phyloP scores from a whole-genome alignment of 1,140 invertebrate genomes.

The Pararge aegeria region DNA sequence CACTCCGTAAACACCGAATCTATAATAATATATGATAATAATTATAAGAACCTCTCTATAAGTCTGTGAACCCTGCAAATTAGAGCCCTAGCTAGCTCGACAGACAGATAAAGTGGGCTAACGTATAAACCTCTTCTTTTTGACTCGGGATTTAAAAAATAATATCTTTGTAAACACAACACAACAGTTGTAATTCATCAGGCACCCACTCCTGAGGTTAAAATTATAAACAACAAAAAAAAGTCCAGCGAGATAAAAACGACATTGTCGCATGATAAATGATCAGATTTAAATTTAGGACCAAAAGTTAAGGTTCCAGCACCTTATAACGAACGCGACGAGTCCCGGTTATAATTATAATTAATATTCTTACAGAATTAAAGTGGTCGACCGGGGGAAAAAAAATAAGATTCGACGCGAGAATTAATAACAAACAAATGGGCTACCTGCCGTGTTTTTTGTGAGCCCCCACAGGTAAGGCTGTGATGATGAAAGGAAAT shows the following conservation, averaged over 20 bases:
- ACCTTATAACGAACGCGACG: slow-evolving; percentile 66
- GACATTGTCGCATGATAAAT: slow-evolving; percentile 77
- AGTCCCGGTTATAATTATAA: slow-evolving; percentile 77
- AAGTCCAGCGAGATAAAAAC: slow-evolving; percentile 57
- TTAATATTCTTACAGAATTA: slow-evolving; percentile 78
- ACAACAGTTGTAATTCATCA: slow-evolving; percentile 44
- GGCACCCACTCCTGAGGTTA: slow-evolving; percentile 41
- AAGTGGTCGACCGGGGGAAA: slow-evolving; percentile 65
- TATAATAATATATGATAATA: no score
- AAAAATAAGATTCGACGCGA: slow-evolving; percentile 71
- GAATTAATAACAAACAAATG: slow-evolving; percentile 80
- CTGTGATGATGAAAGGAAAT: slow-evolving; percentile 70
- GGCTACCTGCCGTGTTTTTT: slow-evolving; percentile 78
- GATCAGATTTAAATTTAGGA: slow-evolving; percentile 75
- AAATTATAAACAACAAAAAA: slow-evolving; percentile 64
- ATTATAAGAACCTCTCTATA: no score
- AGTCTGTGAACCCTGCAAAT: no score
- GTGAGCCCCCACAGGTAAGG: slow-evolving; percentile 70
- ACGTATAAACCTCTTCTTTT: neutral
- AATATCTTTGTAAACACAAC: slow-evolving; percentile 22
- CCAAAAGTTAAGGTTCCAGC: slow-evolving; percentile 57
- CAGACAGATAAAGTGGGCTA: no score
- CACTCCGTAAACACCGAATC: no score
- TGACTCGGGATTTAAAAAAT: neutral
- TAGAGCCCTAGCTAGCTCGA: no score